Base-by-base conservation (phyloP, 2,888 invertebrate species). In the Drosophila robusta region DNA sequence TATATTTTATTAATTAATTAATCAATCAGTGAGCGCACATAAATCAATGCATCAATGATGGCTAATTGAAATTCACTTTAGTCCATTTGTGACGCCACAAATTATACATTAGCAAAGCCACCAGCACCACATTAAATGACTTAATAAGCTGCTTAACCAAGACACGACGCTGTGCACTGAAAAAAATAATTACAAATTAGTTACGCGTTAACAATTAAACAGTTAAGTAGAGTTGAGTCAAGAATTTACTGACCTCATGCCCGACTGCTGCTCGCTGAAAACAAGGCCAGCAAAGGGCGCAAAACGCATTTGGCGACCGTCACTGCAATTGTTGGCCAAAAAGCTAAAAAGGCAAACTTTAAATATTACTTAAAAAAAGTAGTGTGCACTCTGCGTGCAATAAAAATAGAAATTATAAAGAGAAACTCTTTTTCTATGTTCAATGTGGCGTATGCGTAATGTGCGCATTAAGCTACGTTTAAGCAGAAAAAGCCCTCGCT, bases 51-150 rank as follows among this genome's bases (percentile, higher is more conserved):
- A 62, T 85, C 75, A 82, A 64, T 73, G 9, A 36, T 44, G 70
- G 65, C 78, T 80, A 80, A 76, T 90, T 85, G 70, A 91, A 90
- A 80, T 81, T 90, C 58, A 91, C 86, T 87, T 91, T 91, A n/a
- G 90, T 89, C 91, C 91, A 91, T 79, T 91, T 91, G 78, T 89
- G 90, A 45, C 90, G 89, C 91, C 92, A 91, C 69, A 91, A 80
- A 79, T 90, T 91, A 70, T 89, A 91, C 80, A 91, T 82, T 60
- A 91, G 57, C 58, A 91, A 63, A 5, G 88, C 91, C 32, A 91
- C 90, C 60, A 91, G 76, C 49, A 91, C 88, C 49, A 92, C 87
- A 76, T 91, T 91, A 11, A 81, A 87, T 16, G 89, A 89, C 80
- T 91, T 89, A 63, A 91, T 78, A 57, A 91, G 57, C 46, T 89